A percentile compares a stretch with the other conserved stretches of the same genome.
These are phyloP conservation scores for Cyprinodon tularosa DNA, from an alignment of 2,113 vertebrate genomes.

Conservation along the genomic window DNA sequence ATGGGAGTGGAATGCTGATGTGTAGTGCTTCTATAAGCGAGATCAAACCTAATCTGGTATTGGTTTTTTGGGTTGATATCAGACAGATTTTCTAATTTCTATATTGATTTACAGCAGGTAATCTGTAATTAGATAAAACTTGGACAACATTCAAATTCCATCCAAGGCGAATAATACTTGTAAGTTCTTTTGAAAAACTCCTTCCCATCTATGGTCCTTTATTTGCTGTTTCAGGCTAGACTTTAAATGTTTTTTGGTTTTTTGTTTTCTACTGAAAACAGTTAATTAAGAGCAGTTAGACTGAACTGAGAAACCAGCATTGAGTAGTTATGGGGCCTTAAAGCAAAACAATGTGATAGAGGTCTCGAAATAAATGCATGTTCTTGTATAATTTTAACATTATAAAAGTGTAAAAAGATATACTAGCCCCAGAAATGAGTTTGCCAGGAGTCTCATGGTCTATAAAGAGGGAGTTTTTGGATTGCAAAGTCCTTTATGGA, in stretches of 20 bases:
- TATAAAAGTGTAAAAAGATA: background rate
- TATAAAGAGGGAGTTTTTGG: background rate
- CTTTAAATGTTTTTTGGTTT: background rate
- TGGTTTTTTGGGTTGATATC: too few relatives aligned
- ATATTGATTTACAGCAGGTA: too few relatives aligned
- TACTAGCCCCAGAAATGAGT: background rate
- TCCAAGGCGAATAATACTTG: background rate
- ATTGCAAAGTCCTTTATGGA: background rate
- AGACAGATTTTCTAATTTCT: too few relatives aligned
- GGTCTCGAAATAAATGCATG: background rate
- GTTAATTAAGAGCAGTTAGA: background rate
- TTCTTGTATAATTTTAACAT: background rate
- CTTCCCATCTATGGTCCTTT: background rate
- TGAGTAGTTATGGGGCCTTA: background rate
- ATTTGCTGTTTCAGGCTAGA: too few relatives aligned
- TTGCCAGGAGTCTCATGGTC: background rate
- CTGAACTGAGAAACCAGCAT: background rate
- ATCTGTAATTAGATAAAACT: too few relatives aligned
- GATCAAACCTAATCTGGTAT: too few relatives aligned
- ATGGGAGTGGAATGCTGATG: too few relatives aligned
- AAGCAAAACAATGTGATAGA: background rate
- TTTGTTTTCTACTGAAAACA: constrained; percentile 8
- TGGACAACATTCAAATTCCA: background rate
- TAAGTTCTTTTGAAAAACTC: too few relatives aligned
- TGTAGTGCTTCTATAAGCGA: too few relatives aligned